Conservation (phyloP, 2,797 vertebrate genomes). For the Sebastes goodei region DNA sequence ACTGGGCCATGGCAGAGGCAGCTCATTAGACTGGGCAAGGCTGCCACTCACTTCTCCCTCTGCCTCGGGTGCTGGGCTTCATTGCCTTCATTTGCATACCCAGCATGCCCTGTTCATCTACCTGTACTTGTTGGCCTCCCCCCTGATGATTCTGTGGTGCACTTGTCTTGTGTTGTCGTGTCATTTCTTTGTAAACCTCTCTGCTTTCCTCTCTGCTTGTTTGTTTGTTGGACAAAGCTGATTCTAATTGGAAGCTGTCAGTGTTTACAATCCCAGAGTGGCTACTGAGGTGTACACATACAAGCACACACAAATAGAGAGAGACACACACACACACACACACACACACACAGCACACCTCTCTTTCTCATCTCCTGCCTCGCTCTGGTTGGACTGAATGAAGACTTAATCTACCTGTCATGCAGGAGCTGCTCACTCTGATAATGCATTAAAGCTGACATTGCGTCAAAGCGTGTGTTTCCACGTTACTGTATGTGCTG, state of each 20-base stretch:
- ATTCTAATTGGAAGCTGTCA: conserved; percentile 89
- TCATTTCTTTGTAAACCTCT: conserved; percentile 82
- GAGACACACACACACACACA: conserved; percentile 2
- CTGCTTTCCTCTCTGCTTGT: conserved; percentile 82
- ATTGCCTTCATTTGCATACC: conserved; percentile 84
- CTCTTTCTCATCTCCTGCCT: conserved; percentile 62
- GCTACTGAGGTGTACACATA: conserved; percentile 76
- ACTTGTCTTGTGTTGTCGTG: conserved; percentile 80
- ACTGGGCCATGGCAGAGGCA: conserved; percentile 78
- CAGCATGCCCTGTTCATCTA: conserved; percentile 83
- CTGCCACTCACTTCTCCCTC: conserved; percentile 76
- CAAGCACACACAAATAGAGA: conserved; percentile 65
- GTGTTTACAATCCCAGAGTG: conserved; percentile 84
- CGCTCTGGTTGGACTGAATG: conserved; percentile 66
- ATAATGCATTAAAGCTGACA: conserved; percentile 71
- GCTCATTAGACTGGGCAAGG: conserved; percentile 82
- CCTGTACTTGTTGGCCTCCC: conserved; percentile 76
- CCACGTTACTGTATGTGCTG: conserved; percentile 45
- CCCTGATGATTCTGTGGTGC: conserved; percentile 75
- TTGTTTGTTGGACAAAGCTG: conserved; percentile 88
- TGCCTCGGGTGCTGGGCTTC: conserved; percentile 74
- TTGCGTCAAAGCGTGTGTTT: conserved; percentile 33
- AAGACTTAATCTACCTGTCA: conserved; percentile 79
- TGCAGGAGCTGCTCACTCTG: conserved; percentile 64
- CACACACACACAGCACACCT: conserved; percentile 52